Evolutionary conservation across 2,113 vertebrate genomes (phyloP).

Genomic region (Gobiocypris rarus): DNA sequence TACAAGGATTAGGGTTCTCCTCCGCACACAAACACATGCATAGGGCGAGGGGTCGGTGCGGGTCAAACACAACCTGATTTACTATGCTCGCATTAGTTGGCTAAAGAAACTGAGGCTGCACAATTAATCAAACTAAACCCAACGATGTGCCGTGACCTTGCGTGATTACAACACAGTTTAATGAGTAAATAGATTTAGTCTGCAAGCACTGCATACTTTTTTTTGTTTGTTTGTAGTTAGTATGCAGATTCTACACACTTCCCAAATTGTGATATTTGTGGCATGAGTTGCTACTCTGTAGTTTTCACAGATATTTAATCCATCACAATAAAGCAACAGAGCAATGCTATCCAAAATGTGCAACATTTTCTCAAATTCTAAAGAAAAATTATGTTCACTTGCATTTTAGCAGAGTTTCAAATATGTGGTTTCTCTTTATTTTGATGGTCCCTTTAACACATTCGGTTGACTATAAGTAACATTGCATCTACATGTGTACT

Average conservation of each 20-base stretch:
- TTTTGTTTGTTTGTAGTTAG: too few relatives aligned
- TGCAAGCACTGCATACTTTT: background rate
- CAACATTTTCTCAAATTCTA: background rate
- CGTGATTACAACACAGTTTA: background rate
- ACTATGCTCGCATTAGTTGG: slow-evolving; percentile 27
- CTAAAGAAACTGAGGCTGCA: background rate
- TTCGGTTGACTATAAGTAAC: too few relatives aligned
- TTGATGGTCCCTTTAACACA: too few relatives aligned
- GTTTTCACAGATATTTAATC: background rate
- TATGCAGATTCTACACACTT: too few relatives aligned
- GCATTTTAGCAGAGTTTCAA: background rate
- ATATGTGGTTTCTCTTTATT: too few relatives aligned
- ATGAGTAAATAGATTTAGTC: background rate
- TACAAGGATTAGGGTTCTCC: slow-evolving; percentile 58
- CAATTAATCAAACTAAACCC: slow-evolving; percentile 32
- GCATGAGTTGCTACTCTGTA: background rate
- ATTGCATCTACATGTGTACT: too few relatives aligned
- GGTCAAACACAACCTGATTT: slow-evolving; percentile 37
- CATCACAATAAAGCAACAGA: background rate
- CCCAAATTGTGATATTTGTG: too few relatives aligned
- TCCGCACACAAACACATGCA: slow-evolving; percentile 38
- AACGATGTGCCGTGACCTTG: background rate
- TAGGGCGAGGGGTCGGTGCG: slow-evolving; percentile 7
- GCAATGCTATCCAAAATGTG: background rate
- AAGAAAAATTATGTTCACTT: background rate